These are phyloP conservation scores for Hydrozoanthus tunicans DNA, from an alignment of 64 coral and sea anemone species.

Conservation along the genomic window DNA sequence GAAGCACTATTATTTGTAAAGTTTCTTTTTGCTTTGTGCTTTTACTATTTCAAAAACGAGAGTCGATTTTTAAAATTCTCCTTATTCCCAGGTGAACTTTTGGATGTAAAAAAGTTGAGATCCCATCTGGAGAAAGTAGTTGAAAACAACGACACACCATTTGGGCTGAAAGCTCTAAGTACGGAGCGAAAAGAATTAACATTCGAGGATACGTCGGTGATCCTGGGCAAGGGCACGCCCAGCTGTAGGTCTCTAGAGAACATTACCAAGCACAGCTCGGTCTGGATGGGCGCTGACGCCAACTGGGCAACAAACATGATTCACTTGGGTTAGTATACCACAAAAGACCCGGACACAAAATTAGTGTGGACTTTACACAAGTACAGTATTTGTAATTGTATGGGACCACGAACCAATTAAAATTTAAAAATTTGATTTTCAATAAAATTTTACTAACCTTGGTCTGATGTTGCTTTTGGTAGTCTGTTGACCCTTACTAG, in stretches of 20 bases:
- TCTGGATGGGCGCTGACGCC: constrained; percentile 93
- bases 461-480: too few species aligned
- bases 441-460: too few species aligned
- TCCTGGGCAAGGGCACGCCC: constrained; percentile 56
- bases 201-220: constrained; percentile 79
- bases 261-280: constrained; percentile 86
- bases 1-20: too few species aligned
- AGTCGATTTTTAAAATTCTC: neutral
- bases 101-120: constrained; percentile 72
- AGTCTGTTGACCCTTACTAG: too few species aligned
- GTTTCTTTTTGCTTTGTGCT: too few species aligned
- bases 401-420: too few species aligned
- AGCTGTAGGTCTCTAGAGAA: constrained; percentile 91
- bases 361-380: too few species aligned
- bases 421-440: too few species aligned
- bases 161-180: constrained; percentile 72
- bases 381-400: too few species aligned
- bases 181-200: constrained; percentile 49
- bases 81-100: constrained; percentile 35
- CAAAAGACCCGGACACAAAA: neutral
- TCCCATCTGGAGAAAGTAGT: constrained; percentile 72
- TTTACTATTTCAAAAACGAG: too few species aligned
- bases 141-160: constrained; percentile 77
- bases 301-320: constrained; percentile 89
- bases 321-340: constrained; percentile 59